Conservation (phyloP, 2,797 vertebrate genomes). For the Craterocephalus amniculus region DNA sequence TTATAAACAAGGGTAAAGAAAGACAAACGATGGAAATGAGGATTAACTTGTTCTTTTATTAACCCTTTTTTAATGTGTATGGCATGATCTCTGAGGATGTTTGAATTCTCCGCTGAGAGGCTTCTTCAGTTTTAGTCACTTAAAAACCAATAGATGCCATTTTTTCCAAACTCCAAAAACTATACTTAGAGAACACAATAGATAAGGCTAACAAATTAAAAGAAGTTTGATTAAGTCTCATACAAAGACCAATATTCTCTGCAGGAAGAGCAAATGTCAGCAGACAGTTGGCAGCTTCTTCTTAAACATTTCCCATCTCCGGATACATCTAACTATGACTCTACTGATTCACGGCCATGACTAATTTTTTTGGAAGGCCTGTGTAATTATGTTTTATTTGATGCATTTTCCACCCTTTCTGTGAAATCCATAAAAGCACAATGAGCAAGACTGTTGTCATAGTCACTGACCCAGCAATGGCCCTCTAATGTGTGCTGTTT, state of each 20-base stretch:
- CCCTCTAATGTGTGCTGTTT: conserved; percentile 43
- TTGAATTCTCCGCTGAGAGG: not conserved
- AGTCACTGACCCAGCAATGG: conserved; percentile 62
- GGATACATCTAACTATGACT: conserved; percentile 58
- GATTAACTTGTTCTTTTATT: not conserved
- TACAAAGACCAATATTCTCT: conserved; percentile 40
- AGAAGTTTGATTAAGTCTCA: conserved; percentile 32
- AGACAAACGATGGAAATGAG: not conserved
- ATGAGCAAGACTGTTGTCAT: conserved; percentile 68
- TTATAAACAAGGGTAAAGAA: not conserved
- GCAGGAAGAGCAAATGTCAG: conserved; percentile 54
- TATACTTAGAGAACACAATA: not conserved
- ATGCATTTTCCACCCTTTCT: conserved; percentile 42
- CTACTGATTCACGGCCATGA: conserved; percentile 62
- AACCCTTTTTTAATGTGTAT: not conserved
- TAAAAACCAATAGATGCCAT: conserved; percentile 8
- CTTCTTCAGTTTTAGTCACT: not conserved
- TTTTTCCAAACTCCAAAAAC: not conserved
- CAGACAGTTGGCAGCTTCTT: conserved; percentile 53
- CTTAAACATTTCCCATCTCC: conserved; percentile 49
- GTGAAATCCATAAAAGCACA: conserved; percentile 65
- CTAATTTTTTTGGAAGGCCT: conserved; percentile 70
- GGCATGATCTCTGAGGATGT: not conserved
- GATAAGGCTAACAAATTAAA: not conserved
- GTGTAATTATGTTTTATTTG: conserved; percentile 71